Evolutionary conservation across 2,113 vertebrate genomes (phyloP), one percentile per base, ranked within the genome.

Genomic region (Oryctolagus cuniculus): DNA sequence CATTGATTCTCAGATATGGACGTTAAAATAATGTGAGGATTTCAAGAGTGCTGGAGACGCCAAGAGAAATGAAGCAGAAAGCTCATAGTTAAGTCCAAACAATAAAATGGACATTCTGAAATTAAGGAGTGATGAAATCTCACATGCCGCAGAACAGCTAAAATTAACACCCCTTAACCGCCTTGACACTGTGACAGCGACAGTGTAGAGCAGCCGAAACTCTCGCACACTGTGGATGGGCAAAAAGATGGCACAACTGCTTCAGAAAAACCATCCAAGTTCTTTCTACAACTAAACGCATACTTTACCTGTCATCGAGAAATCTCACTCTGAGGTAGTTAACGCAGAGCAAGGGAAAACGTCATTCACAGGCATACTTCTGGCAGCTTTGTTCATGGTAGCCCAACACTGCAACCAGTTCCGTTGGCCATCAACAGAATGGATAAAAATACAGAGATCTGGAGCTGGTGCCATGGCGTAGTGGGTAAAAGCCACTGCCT

Each of bases 381-480:
- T n/a, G 36, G 44, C 15, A 87, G 25, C 63, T 82, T 66, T 84
- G 22, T 75, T 93, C 27, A 63, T 22, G 83, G 19, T 89, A 84
- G 25, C 21, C 90, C 44, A 81, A 92, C 82, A 81, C 9, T 49
- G 5, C 8, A 72, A 90, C 66, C 21, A 13, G 21, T 55, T 90
- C 34, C 51, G 21, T 53, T 93, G 9, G n/a, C n/a, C 27, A n/a
- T 61, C 38, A 90, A 31, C 1, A 53, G 22, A 84, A 90, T 27
- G 44, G n/a, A 87, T 73, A 83, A 90, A 64, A 95, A n/a, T n/a
- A 83, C 53, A 53, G 36, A 63, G 72, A 49, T 83, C 49, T 91
- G 64, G 44, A 6, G 44, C 44, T 44, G 44, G 44, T 7, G 7
- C 44, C 7, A 6, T 44, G 44, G 7, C 44, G 1, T 44, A 44